Evolutionary conservation across 2,113 vertebrate genomes (phyloP), one percentile per base, ranked within the genome.

Genomic region (Xenus cinereus): DNA sequence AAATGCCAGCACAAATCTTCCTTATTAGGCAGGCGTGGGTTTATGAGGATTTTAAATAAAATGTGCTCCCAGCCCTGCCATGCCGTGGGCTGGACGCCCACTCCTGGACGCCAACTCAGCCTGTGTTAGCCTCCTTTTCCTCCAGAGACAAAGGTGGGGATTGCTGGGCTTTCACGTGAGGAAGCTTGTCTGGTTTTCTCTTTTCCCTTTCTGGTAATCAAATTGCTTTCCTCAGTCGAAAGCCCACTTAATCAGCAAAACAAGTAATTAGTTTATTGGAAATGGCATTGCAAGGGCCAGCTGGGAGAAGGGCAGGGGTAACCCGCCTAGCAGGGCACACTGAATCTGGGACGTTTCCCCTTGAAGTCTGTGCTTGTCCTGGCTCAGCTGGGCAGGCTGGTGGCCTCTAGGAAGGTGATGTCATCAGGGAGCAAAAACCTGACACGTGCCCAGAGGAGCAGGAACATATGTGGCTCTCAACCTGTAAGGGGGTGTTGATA

Each of bases 401-500:
- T 30, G 24, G 57, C 50, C 26, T 33, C 66, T 23, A 35, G 0
- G 1, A 32, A 64, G 27, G 4, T 20, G 32, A 43, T 3, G 3
- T 35, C 41, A 28, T 8, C 18, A 19, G n/a, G 26, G 48, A 64
- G 35, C 41, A 32, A 22, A 20, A 56, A 84, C 35, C 3, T 7
- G 3, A 9, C 26, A 19, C 0, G 4, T 43, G 26, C 22, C 32
- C 59, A 32, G 64, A 43, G 63, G 11, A 62, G 50, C 18, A 19
- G 73, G 59, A 66, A 43, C 0, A 0, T n/a, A 5, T 6, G 20
- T 0, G 2, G 24, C 8, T 46, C 56, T 60, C 28, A 14, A 5
- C 8, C 20, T 26, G 13, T 9, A 10, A 30, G 30, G 15, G 10
- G 8, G 4, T 2, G 3, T 18, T 35, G 67, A 21, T 41, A 41